Base-by-base conservation (phyloP, 2,888 invertebrate genomes). In the Cantharis rufa region DNA sequence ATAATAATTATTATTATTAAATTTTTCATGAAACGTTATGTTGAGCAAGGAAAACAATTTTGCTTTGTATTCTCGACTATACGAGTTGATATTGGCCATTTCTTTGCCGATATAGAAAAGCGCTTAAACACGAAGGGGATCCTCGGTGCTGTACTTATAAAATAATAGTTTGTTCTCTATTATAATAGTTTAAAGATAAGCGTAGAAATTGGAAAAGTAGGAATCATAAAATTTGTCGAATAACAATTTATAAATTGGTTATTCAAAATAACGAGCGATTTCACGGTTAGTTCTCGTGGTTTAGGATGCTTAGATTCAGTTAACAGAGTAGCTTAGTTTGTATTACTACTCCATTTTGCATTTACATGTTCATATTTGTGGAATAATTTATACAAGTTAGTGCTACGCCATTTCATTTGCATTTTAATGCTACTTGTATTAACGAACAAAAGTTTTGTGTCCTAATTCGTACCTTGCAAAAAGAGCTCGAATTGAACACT, bases 351-450 rank as follows among this genome's bases (percentile, higher is more conserved):
- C 74, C 69, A 70, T 74, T 74, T 74, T 71, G 71, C 66, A 75
- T 75, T 75, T 71, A 71, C 75, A 71, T 71, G 75, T 71, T 75
- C 75, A 75, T 71, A 75, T 75, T 75, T 75, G 71, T 75, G 71
- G 63, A 73, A 70, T 74, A 62, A 70, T 74, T 66, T 70, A 70
- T 63, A 61, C 64, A 74, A 74, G 70, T 74, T 74, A 69, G 64
- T 70, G 70, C 62, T 74, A 32, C 70, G 70, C 63, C 64, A 70
- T 64, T 70, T 64, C 70, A 70, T 74, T 74, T 74, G 74, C 74
- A 74, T 74, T 70, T 74, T 70, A 70, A 74, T 74, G 27, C 70
- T 69, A 11, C 74, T 70, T 69, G 63, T 74, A 64, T 70, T 69
- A 70, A 63, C 32, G 24, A 62, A 73, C 73, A 27, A 70, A 74